Base-by-base conservation (phyloP, 2,888 invertebrate genomes). In the Drosophila mettleri region DNA sequence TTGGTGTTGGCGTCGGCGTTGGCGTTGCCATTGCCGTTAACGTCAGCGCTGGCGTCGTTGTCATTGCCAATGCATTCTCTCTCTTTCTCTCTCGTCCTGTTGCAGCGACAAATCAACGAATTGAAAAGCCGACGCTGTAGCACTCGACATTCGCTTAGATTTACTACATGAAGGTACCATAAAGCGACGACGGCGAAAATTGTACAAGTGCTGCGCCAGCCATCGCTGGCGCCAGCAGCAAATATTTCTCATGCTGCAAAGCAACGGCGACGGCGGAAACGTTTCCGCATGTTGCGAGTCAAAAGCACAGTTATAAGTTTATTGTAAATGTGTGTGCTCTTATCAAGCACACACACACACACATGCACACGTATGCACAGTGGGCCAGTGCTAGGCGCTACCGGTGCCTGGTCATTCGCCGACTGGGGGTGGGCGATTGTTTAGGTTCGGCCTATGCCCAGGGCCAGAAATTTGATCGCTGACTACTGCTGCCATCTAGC, bases 221-320 rank as follows among this genome's bases (percentile, higher is more conserved):
- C 36, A 27, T n/a, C 61, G 51, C 12, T 75, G 74, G 74, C 78
- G 74, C 78, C 62, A 78, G 33, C 53, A 46, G 60, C 67, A 53
- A 63, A 62, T 78, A 53, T 67, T 78, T 78, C 74, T 57, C 78
- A 73, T 73, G 62, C 59, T 58, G 34, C 39, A 20, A 60, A 22
- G 22, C 48, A 24, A 36, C 20, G 41, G 10, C 49, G 34, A n/a
- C 46, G 43, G n/a, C 51, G 48, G n/a, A n/a, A n/a, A 48, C 60
- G 58, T 67, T 82, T 86, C 86, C 88, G 88, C 83, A 82, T 83
- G 67, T 67, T 73, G 16, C 31, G 43, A 72, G 43, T 45, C 45
- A 62, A 72, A 82, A 78, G 67, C 69, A 72, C 69, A 74, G 68
- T 74, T 65, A 67, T 67, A 80, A 59, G 46, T 43, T 52, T 24